Base-by-base conservation (phyloP, 1,140 invertebrate species). In the Drosophila simulans region DNA sequence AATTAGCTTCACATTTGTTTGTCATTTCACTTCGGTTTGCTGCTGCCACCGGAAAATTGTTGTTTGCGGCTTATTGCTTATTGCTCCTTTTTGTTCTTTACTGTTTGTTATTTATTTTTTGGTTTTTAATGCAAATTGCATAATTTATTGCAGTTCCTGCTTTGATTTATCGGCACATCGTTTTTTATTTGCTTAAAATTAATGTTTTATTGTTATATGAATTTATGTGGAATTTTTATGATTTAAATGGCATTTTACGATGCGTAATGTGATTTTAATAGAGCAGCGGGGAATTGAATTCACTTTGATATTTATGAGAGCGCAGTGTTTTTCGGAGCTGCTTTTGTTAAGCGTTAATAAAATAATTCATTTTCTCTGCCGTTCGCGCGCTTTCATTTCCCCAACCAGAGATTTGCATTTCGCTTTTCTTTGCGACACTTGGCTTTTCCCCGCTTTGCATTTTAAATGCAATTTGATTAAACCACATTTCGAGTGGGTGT, bases 1-100 rank as follows among this genome's bases (percentile, higher is more conserved):
- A 86, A 86, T 86, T 86, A 86, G 83, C 84, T 86, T 88, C 71
- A 49, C 79, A 80, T 83, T 49, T 73, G 63, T 86, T 80, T 80
- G 77, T 58, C 72, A 85, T 85, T 85, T 73, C 37, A 73, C 71
- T 68, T 71, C 15, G 64, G 43, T 71, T 52, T 62, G 59, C 45
- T 76, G 43, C 40, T 52, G 40, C 48, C 48, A 46, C 34, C 54
- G 64, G 45, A 54, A 37, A 56, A 53, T 73, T 59, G 64, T 60
- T 78, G 35, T 49, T 69, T 66, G 56, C 53, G 40, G 49, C 39
- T 69, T 52, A 69, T 64, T 62, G 57, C 22, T 54, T 25, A 53
- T 56, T 52, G n/a, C 15, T 45, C 13, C 42, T 56, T 69, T 51
- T 59, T 56, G 54, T 45, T 43, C 68, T 52, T 52, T 35, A 54